Conservation (phyloP, 1,140 invertebrate species). For the Euschistus heros region DNA sequence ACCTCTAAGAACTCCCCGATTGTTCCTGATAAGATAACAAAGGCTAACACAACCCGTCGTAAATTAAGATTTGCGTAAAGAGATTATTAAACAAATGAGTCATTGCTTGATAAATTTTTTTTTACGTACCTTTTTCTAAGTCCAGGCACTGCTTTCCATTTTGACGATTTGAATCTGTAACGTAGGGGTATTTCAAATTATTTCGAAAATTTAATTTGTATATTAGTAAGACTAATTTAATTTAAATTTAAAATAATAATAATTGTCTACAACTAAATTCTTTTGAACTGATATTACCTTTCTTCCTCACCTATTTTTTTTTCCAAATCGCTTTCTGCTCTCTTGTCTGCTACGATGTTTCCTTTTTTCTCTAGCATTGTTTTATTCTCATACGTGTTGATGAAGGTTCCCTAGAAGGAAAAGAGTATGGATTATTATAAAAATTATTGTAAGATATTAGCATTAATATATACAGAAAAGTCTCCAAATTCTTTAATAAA, state of each 20-base stretch:
- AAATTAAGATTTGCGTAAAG: too few species aligned
- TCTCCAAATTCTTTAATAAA: too few species aligned
- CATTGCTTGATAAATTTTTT: not conserved
- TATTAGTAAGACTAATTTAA: not conserved
- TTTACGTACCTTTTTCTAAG: conserved; percentile 6
- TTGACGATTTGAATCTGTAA: conserved; percentile 14
- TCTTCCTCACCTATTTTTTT: conserved; percentile 26
- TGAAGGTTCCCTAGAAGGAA: too few species aligned
- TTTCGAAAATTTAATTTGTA: not conserved
- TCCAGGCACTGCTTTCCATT: conserved; percentile 14
- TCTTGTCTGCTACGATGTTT: too few species aligned
- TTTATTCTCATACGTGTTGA: too few species aligned
- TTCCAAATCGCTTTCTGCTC: conserved; percentile 4
- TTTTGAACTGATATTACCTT: conserved; percentile 25
- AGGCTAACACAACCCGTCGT: too few species aligned
- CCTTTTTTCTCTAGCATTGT: too few species aligned
- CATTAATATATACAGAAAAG: too few species aligned
- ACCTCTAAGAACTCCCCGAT: too few species aligned
- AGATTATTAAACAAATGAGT: not conserved
- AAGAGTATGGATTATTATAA: too few species aligned
- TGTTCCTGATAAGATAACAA: too few species aligned
- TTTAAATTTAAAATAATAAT: not conserved
- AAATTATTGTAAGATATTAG: too few species aligned
- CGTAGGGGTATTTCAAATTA: not conserved
- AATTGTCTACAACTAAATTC: not conserved